Conservation (phyloP, 2,113 vertebrate species). For the Odocoileus virginianus region DNA sequence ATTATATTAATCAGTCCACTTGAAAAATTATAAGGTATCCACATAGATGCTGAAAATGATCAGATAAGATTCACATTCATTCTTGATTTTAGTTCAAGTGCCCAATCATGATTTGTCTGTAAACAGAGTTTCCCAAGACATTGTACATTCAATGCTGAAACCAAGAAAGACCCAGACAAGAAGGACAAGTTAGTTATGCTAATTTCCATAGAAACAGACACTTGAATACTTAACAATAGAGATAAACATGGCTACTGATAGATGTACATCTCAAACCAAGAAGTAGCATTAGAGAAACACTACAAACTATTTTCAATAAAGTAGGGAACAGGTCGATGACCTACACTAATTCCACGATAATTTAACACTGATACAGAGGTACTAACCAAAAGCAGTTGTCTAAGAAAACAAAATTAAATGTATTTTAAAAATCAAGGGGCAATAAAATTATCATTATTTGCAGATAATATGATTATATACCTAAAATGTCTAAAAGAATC, state of each 20-base stretch:
- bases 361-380: neutral
- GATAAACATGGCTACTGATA: neutral
- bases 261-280: neutral
- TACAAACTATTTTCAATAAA: neutral
- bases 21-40: neutral
- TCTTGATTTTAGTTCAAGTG: neutral
- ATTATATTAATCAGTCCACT: neutral
- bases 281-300: neutral
- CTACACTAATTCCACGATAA: neutral
- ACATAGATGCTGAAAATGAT: neutral
- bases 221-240: neutral
- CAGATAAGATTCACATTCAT: neutral
- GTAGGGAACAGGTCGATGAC: neutral
- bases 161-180: neutral
- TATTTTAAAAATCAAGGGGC: neutral
- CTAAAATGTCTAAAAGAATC: neutral
- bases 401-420: slow-evolving; percentile 18
- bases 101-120: neutral
- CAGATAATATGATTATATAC: neutral
- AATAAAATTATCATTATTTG: neutral
- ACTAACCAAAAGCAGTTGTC: neutral
- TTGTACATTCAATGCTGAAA: neutral
- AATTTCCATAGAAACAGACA: neutral
- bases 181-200: neutral
- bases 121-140: neutral